phyloP scores from a whole-genome alignment of 2,797 vertebrate species.

The Trematocara caparti region DNA sequence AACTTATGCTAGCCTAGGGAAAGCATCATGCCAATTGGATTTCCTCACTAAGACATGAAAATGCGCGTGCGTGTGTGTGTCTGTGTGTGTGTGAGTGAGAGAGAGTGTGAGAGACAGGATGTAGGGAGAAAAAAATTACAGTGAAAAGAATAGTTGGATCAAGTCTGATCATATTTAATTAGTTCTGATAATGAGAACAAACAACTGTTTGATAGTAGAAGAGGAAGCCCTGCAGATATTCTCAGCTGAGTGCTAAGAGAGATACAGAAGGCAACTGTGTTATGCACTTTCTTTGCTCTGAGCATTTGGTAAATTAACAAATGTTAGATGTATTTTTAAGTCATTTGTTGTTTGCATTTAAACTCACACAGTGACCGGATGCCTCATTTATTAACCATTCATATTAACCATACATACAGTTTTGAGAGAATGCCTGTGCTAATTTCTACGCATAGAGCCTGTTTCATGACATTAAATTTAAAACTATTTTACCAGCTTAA shows the following conservation, averaged over 20 bases:
- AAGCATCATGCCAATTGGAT: background rate
- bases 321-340: background rate
- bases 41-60: background rate
- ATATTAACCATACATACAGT: background rate
- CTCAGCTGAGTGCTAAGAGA: slow-evolving; percentile 4
- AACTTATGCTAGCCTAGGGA: background rate
- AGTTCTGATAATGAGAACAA: slow-evolving; percentile 70
- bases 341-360: background rate
- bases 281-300: slow-evolving; percentile 29
- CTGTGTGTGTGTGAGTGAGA: background rate
- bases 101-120: background rate
- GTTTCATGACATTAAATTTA: background rate
- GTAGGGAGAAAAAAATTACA: background rate
- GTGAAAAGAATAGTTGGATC: slow-evolving; percentile 14
- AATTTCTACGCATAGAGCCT: background rate
- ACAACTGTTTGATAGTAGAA: slow-evolving; percentile 62
- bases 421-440: background rate
- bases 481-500: background rate
- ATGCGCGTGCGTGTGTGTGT: background rate
- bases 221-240: slow-evolving; percentile 53
- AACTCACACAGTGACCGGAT: background rate
- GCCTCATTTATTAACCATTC: background rate
- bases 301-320: background rate
- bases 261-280: slow-evolving; percentile 24
- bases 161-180: slow-evolving; percentile 66